A percentile compares a stretch with the other conserved stretches of the same genome.
phyloP scores from a whole-genome alignment of 2,797 vertebrate genomes.

The Typhlichthys subterraneus region DNA sequence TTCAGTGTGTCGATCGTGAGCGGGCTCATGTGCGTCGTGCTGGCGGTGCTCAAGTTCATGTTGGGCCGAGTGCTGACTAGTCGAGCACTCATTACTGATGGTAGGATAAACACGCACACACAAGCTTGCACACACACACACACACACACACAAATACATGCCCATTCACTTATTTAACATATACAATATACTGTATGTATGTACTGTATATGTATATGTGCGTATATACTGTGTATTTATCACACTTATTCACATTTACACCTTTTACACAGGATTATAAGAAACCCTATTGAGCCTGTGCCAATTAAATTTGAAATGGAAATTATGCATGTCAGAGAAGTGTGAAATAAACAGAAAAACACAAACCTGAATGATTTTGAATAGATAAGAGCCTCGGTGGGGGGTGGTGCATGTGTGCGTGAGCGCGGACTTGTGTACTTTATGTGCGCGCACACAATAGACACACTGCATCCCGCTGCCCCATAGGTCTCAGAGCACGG shows the following conservation, averaged over 20 bases:
- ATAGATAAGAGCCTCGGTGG: too few species aligned
- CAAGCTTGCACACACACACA: background rate
- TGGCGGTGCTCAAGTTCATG: conserved; percentile 93
- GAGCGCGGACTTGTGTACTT: background rate
- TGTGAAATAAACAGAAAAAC: too few species aligned
- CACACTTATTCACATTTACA: background rate
- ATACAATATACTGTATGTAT: background rate
- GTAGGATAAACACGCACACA: conserved; percentile 63
- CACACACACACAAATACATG: background rate
- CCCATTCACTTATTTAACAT: background rate
- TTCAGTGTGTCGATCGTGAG: conserved; percentile 96
- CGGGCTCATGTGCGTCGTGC: conserved; percentile 85
- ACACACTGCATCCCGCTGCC: conserved; percentile 1
- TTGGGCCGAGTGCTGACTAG: conserved; percentile 94
- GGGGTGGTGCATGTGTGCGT: background rate
- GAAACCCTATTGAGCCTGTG: too few species aligned
- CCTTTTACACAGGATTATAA: background rate
- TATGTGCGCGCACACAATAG: background rate
- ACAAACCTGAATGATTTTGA: too few species aligned
- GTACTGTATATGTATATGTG: too few species aligned
- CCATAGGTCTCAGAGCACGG: conserved; percentile 38
- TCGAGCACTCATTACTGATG: conserved; percentile 93
- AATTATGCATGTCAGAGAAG: too few species aligned
- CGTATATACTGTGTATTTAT: too few species aligned
- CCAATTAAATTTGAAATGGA: too few species aligned